Conservation (phyloP, 2,113 vertebrate genomes). For the Phaetusa simplex region DNA sequence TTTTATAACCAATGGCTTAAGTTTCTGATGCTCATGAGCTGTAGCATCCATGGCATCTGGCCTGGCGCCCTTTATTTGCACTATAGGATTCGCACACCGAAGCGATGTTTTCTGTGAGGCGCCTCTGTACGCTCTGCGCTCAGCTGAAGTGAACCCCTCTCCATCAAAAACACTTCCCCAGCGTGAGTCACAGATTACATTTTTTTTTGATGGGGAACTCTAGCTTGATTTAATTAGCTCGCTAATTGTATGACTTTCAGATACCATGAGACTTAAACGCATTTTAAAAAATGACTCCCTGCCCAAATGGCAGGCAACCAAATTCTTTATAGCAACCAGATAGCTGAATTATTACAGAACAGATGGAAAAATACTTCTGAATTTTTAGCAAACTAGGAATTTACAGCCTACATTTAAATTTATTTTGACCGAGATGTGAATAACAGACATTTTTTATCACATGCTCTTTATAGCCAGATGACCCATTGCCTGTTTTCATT, state of each 20-base stretch:
- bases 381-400: constrained; percentile 52
- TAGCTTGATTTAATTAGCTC: constrained; percentile 55
- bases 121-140: accelerated
- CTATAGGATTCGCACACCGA: accelerated
- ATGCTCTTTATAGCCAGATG: constrained; percentile 28
- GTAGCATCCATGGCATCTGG: not conserved
- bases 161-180: not conserved
- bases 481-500: constrained; percentile 8
- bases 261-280: not conserved
- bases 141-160: not conserved
- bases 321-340: constrained; percentile 55
- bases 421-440: constrained; percentile 34
- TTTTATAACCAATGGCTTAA: not conserved
- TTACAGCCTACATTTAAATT: constrained; percentile 44
- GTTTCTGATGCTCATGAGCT: not conserved
- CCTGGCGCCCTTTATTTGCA: not conserved
- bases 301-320: constrained; percentile 51
- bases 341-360: constrained; percentile 65
- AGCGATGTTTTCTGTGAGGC: not conserved
- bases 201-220: constrained; percentile 16
- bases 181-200: not conserved
- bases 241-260: constrained; percentile 37
- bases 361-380: constrained; percentile 66
- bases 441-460: constrained; percentile 47
- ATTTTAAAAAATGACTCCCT: constrained; percentile 19